These are phyloP conservation scores for Rhinoderma darwinii DNA, from an alignment of 2,113 vertebrate species.

Conservation along the genomic window DNA sequence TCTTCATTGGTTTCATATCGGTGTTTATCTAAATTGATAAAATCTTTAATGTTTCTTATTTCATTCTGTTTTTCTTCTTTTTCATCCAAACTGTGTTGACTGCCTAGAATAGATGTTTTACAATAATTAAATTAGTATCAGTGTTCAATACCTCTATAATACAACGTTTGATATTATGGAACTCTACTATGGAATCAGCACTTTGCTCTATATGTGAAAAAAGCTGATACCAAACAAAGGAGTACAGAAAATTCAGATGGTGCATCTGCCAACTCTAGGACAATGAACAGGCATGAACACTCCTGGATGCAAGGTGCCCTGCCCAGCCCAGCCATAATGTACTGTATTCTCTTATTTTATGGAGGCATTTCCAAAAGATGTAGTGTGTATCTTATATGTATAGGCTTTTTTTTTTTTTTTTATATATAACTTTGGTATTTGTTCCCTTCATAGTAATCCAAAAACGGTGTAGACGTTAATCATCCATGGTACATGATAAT, in stretches of 20 bases:
- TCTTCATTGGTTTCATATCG: slow-evolving; percentile 62
- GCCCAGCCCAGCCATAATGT: no score
- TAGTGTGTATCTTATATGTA: no score
- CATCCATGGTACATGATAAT: no score
- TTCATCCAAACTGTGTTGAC: slow-evolving; percentile 73
- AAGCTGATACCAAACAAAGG: not conserved
- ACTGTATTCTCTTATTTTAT: no score
- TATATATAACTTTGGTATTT: no score
- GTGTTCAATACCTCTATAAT: not conserved
- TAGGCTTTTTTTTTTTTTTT: no score
- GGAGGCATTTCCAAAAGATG: no score
- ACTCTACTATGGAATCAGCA: not conserved
- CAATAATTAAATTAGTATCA: not conserved
- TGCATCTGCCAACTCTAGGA: no score
- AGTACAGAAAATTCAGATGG: no score
- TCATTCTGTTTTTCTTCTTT: slow-evolving; percentile 69
- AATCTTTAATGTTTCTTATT: slow-evolving; percentile 67
- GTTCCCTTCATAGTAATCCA: no score
- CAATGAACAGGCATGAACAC: not conserved
- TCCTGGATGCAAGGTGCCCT: no score
- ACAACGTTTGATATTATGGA: not conserved
- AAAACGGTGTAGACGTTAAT: no score
- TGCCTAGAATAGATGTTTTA: slow-evolving; percentile 70
- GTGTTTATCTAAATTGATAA: slow-evolving; percentile 65
- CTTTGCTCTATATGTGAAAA: not conserved